These are phyloP conservation scores for Hyalella azteca DNA, from an alignment of 2,888 invertebrate species.

Conservation along the genomic window DNA sequence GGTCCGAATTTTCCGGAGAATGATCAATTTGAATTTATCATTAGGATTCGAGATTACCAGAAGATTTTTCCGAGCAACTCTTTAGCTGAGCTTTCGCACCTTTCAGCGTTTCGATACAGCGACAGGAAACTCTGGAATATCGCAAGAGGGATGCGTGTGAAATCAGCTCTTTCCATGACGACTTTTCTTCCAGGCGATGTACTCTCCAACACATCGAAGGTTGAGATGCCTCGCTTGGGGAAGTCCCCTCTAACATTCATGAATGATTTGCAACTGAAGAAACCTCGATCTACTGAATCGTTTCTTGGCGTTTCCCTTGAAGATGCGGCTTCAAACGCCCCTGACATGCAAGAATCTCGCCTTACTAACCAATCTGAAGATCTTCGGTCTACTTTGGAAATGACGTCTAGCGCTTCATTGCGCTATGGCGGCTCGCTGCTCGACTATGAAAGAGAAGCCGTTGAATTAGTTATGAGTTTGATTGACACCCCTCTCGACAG, in stretches of 20 bases:
- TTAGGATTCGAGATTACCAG: conserved; percentile 14
- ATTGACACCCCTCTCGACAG: not conserved
- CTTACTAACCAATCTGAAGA: not conserved
- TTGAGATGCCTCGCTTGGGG: no score
- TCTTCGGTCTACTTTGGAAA: conserved; percentile 1
- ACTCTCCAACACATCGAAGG: no score
- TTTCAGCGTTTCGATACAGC: no score
- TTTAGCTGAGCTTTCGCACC: no score
- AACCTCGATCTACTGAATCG: not conserved
- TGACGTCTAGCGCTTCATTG: not conserved
- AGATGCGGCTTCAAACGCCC: not conserved
- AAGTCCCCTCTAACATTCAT: not conserved
- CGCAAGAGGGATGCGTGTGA: no score
- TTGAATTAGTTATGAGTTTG: conserved; percentile 4
- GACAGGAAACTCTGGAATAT: no score
- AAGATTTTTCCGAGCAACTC: not conserved
- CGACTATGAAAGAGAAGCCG: not conserved
- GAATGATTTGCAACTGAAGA: not conserved
- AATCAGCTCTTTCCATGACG: no score
- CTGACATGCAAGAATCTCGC: not conserved
- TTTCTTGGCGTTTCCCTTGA: not conserved
- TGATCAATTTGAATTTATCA: not conserved
- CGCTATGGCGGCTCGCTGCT: not conserved
- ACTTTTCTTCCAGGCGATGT: no score
- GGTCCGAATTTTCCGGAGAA: not conserved